Evolutionary conservation across 1,140 invertebrate genomes (phyloP), one percentile per base, ranked within the genome.

Genomic region (Leucophenga varia): DNA sequence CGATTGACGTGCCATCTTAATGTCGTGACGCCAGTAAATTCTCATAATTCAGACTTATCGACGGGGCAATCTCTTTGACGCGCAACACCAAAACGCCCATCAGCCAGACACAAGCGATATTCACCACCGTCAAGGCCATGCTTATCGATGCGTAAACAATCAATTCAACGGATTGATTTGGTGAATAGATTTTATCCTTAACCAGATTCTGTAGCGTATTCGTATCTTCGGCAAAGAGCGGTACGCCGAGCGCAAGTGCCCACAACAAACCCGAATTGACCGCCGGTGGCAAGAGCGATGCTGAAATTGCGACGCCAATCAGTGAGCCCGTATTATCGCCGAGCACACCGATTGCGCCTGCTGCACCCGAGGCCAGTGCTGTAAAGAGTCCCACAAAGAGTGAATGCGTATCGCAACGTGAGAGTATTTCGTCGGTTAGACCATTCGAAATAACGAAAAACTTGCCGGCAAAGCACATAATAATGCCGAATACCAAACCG

Each of bases 301-400:
- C 86, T 1, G 87, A 89, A 39, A 90, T 90, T 4, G 88, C 88
- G 7, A 90, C 88, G 28, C 88, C 88, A 10, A 89, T 86, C 19
- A 90, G 67, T 2, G 87, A 88, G 1, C 84, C 82, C 1, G 83
- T 80, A 67, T 90, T 88, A 17, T 80, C 80, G 14, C 86, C 84
- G 5, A 90, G 71, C 3, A 90, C 80, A 2, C 61, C 86, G 12
- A 90, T 75, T 2, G 88, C 86, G 0, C 89, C 86, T 2, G 85
- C 87, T 0, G 83, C 84, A 2, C 87, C 87, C 5, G 86, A 87
- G 1, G 85, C 76, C 3, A 88, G 25, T 0, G 87, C 87, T 8
- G 88, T 81, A 38, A 88, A 63, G 2, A 82, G 74, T 10, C 86
- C 86, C 3, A 86, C 78, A 79, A 82, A 82, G 20, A 89, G 61